phyloP scores from a whole-genome alignment of 2,888 invertebrate species.

The Lycophotia porphyrea region DNA sequence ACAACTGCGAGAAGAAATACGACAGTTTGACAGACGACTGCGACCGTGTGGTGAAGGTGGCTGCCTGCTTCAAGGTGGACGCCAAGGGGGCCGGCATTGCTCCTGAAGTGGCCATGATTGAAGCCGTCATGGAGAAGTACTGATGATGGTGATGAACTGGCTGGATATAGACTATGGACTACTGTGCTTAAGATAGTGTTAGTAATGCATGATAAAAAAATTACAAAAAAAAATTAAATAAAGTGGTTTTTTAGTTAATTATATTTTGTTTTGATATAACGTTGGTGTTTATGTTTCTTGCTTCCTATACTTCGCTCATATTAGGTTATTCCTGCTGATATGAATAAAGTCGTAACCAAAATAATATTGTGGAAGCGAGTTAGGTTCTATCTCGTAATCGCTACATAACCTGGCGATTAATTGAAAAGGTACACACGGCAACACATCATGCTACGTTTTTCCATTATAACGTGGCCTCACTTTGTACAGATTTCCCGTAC shows the following conservation, averaged over 20 bases:
- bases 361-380: neutral
- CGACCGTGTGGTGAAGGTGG: conserved; percentile 83
- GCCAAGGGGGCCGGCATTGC: conserved; percentile 83
- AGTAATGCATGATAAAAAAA: conserved; percentile 41
- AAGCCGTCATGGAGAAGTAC: conserved; percentile 85
- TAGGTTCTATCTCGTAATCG: no score
- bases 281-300: conserved; percentile 11
- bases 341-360: neutral
- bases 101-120: conserved; percentile 86
- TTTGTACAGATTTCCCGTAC: no score
- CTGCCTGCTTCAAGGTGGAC: conserved; percentile 85
- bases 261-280: conserved; percentile 33
- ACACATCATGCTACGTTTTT: no score
- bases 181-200: conserved; percentile 26
- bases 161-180: conserved; percentile 13
- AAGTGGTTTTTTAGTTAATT: conserved; percentile 26
- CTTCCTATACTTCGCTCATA: neutral
- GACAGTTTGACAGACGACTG: conserved; percentile 82
- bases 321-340: neutral
- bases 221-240: conserved; percentile 29
- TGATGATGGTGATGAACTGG: conserved; percentile 50
- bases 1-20: conserved; percentile 84
- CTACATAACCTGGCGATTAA: neutral
- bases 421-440: no score
- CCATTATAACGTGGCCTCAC: no score